Base-by-base conservation (phyloP, 2,888 invertebrate genomes). In the Allolobophora icterica region DNA sequence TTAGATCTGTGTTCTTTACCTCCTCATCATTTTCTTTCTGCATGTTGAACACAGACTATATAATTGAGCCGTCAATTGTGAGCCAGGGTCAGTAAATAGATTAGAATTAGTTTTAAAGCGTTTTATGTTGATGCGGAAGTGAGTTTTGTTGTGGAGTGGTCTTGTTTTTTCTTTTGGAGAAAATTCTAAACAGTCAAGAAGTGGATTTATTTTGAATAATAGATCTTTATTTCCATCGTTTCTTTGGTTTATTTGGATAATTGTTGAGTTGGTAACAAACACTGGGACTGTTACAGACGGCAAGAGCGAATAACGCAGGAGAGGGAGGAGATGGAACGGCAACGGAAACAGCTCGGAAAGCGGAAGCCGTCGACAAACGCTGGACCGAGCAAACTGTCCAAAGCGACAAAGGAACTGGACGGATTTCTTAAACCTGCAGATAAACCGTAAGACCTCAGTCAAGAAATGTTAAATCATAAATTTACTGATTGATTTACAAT, bases 261-360 rank as follows among this genome's bases (percentile, higher is more conserved):
- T 71, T 3, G 30, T 87, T 87, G 24, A 35, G 5, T 87, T 87
- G 35, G 24, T 87, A 35, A 35, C 24, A 8, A n/a, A 35, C 24
- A 8, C 8, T 87, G 34, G 1, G 35, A 35, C 15, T 8, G 92
- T 94, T 94, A 24, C 94, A 97, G 99, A 96, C 97, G 98, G 96
- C 99, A 99, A 96, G 99, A 99, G 96, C 98, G 98, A 96, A 98
- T 99, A 93, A 97, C 98, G n/a, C 97, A 98, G 24, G 99, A 99
- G 95, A 97, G 98, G 93, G 99, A 99, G 95, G 99, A 99, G 95
- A 99, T 99, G 94, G 99, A 99, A 96, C 97, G 98, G 93, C 98
- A 99, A 95, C 97, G 99, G 96, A 99, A 99, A 96, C 96, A 98
- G 94, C 96, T 99, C 93, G 96, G 97, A 94, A 99, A 99, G 96